phyloP scores from a whole-genome alignment of 1,140 invertebrate species.

The Bradynema listronoti region DNA sequence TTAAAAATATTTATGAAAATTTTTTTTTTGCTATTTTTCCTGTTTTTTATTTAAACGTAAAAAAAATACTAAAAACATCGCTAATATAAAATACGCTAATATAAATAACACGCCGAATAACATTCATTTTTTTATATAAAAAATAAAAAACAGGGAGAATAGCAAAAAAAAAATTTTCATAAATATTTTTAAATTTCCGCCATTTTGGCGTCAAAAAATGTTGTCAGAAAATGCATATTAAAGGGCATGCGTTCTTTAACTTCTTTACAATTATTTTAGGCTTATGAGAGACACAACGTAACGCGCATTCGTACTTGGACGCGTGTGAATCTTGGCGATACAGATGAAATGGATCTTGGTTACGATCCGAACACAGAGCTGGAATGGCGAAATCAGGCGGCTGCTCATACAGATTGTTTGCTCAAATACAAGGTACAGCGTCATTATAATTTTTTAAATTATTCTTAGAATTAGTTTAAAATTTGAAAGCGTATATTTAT shows the following conservation, averaged over 20 bases:
- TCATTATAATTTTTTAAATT: not conserved
- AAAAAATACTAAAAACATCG: too few relatives aligned
- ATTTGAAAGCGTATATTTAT: constrained; percentile 16
- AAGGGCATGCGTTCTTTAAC: not conserved
- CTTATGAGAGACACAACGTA: constrained; percentile 30
- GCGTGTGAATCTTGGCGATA: constrained; percentile 16
- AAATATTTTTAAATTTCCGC: not conserved
- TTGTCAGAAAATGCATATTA: not conserved
- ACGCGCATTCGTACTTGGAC: constrained; percentile 35
- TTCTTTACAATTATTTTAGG: constrained; percentile 15
- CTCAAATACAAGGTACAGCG: constrained; percentile 47
- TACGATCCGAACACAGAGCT: constrained; percentile 54
- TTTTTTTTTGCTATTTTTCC: too few relatives aligned
- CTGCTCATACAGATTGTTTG: constrained; percentile 56
- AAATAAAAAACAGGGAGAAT: not conserved
- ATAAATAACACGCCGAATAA: too few relatives aligned
- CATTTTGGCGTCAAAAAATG: too few relatives aligned
- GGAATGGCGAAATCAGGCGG: constrained; percentile 51
- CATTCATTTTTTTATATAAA: too few relatives aligned
- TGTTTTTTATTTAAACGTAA: too few relatives aligned
- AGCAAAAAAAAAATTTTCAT: not conserved
- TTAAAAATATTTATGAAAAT: too few relatives aligned
- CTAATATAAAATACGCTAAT: too few relatives aligned
- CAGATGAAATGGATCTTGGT: constrained; percentile 8
- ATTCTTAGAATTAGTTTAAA: not conserved